Conservation (phyloP, 1,140 invertebrate species). For the Heterodera carotae region DNA sequence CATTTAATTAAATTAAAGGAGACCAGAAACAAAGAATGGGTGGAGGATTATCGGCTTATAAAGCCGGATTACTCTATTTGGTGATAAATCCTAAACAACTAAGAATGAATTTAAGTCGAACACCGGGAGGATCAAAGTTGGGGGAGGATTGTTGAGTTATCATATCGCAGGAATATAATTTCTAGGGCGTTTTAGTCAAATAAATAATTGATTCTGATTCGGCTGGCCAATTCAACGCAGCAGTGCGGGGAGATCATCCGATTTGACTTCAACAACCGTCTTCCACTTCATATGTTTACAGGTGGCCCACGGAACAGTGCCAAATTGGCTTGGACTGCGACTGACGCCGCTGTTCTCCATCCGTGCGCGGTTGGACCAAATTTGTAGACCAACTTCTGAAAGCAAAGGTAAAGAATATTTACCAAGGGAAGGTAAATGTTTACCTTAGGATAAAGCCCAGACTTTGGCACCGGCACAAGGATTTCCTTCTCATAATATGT, state of each 20-base stretch:
- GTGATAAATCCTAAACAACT: too few species aligned
- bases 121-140: too few species aligned
- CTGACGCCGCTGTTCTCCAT: constrained; percentile 26
- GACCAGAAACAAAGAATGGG: too few species aligned
- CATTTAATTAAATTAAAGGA: too few species aligned
- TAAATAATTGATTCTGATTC: too few species aligned
- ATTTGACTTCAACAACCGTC: neutral
- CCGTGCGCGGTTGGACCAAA: constrained; percentile 67
- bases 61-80: too few species aligned
- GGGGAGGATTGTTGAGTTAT: too few species aligned
- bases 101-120: too few species aligned
- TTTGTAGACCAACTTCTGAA: constrained; percentile 66
- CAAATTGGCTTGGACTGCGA: constrained; percentile 20
- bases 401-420: neutral
- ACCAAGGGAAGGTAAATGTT: neutral
- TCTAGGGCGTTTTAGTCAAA: too few species aligned
- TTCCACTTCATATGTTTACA: neutral
- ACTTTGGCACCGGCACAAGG: constrained; percentile 69
- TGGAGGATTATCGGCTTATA: too few species aligned
- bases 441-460: constrained; percentile 68
- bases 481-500: constrained; percentile 70
- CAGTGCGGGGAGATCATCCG: neutral
- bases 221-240: too few species aligned
- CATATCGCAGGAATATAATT: too few species aligned
- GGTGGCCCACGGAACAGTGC: neutral